Conservation (phyloP, 2,888 invertebrate genomes). For the Zaprionus bogoriensis region DNA sequence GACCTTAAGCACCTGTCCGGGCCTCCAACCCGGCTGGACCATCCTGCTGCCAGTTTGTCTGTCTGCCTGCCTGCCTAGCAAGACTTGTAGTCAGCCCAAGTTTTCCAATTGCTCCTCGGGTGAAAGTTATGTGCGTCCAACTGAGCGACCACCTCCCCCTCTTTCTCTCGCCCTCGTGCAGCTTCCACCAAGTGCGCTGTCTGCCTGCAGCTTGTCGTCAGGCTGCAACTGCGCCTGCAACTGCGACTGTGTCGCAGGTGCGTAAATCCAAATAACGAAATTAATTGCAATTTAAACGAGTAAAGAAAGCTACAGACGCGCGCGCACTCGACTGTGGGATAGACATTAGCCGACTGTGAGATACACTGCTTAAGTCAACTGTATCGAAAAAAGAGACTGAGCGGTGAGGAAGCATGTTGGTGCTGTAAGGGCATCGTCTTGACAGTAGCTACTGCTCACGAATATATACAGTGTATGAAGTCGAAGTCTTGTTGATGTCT, state of each 20-base stretch:
- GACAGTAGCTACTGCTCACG: too few species aligned
- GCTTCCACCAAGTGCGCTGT: conserved; percentile 36
- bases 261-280: conserved; percentile 40
- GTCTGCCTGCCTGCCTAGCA: not conserved
- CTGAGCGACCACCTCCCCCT: not conserved
- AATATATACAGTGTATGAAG: too few species aligned
- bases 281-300: conserved; percentile 31
- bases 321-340: not conserved
- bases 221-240: not conserved
- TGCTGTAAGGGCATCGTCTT: too few species aligned
- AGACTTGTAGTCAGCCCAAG: too few species aligned
- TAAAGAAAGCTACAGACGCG: not conserved
- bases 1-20: too few species aligned
- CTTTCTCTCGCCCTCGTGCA: not conserved
- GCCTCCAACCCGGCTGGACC: not conserved
- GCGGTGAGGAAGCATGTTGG: too few species aligned
- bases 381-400: not conserved
- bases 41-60: not conserved
- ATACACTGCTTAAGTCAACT: not conserved
- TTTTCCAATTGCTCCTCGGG: conserved; percentile 19
- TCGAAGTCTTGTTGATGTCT: too few species aligned
- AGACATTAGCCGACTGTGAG: not conserved
- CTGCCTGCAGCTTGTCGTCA: conserved; percentile 23
- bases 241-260: conserved; percentile 15
- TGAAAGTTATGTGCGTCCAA: conserved; percentile 40